Conservation (phyloP, 53 echinoderm and acorn worm species). For the Holothuria scabra region DNA sequence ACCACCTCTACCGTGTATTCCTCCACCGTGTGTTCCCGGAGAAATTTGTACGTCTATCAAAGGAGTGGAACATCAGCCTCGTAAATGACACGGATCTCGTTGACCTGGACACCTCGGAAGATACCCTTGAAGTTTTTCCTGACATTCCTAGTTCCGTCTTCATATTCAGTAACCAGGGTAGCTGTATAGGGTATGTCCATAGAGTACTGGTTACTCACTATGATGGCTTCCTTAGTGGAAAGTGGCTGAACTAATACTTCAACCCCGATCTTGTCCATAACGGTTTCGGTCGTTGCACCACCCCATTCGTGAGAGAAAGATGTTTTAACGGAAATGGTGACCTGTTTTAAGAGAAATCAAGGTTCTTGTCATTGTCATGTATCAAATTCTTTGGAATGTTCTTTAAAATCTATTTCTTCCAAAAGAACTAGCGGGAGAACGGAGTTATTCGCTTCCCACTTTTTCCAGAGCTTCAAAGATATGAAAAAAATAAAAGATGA, state of each 20-base stretch:
- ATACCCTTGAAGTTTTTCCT: neutral
- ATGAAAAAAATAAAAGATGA: too few relatives aligned
- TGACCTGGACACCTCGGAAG: slow-evolving; percentile 18
- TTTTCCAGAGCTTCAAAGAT: too few relatives aligned
- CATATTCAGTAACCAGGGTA: neutral
- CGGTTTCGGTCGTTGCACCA: neutral
- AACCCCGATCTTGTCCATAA: neutral
- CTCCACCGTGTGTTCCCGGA: too few relatives aligned
- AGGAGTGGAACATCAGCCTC: neutral
- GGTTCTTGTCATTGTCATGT: too few relatives aligned
- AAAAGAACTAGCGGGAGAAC: too few relatives aligned
- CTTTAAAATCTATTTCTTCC: too few relatives aligned
- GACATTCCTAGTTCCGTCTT: neutral
- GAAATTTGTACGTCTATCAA: neutral
- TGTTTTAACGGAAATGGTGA: neutral
- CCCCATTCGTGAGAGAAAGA: slow-evolving; percentile 19
- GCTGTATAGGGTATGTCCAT: slow-evolving; percentile 9
- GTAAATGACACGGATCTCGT: slow-evolving; percentile 16
- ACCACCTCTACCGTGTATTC: too few relatives aligned
- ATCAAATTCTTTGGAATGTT: too few relatives aligned
- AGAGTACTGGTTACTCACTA: neutral
- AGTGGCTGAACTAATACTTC: neutral
- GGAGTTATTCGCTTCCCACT: too few relatives aligned
- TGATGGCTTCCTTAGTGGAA: neutral
- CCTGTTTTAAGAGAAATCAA: neutral